These are phyloP conservation scores for Drosophila funebris DNA, from an alignment of 1,140 invertebrate species.

Conservation along the genomic window DNA sequence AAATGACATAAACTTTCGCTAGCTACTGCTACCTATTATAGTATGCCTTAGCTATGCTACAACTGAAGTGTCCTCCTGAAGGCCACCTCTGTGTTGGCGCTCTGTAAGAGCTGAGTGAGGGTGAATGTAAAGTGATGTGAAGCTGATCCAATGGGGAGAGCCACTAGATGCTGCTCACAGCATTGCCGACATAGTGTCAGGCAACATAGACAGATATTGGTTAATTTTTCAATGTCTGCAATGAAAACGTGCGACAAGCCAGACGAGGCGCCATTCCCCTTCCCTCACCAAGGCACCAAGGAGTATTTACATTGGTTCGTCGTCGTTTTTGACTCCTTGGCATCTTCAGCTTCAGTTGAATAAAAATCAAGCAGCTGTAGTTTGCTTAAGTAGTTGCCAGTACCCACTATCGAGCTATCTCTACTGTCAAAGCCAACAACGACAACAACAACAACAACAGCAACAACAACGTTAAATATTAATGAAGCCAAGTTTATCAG, in stretches of 20 bases:
- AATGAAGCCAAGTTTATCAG: slow-evolving; percentile 65
- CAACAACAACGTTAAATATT: slow-evolving; percentile 50
- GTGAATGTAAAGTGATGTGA: background rate
- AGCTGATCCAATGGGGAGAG: background rate
- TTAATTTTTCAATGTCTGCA: slow-evolving; percentile 78
- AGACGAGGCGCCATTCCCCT: slow-evolving; percentile 25
- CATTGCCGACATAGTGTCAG: slow-evolving; percentile 46
- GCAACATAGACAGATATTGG: slow-evolving; percentile 72
- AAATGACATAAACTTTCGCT: slow-evolving; percentile 4
- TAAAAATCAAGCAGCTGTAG: slow-evolving; percentile 55
- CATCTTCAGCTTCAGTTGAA: slow-evolving; percentile 25
- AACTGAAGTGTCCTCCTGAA: background rate
- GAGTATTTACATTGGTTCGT: slow-evolving; percentile 43
- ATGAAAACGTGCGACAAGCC: slow-evolving; percentile 63
- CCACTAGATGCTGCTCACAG: slow-evolving; percentile 9
- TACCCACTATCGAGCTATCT: background rate
- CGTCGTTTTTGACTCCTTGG: slow-evolving; percentile 25
- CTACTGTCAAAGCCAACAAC: background rate
- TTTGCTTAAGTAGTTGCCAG: slow-evolving; percentile 6
- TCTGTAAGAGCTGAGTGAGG: background rate
- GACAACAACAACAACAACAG: slow-evolving; percentile 17
- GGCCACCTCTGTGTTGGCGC: slow-evolving; percentile 1
- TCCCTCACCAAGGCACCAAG: background rate
- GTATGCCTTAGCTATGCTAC: background rate
- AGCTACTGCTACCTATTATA: slow-evolving; percentile 5